Evolutionary conservation across 1,140 invertebrate species (phyloP).

Genomic region (Onthophagus taurus): DNA sequence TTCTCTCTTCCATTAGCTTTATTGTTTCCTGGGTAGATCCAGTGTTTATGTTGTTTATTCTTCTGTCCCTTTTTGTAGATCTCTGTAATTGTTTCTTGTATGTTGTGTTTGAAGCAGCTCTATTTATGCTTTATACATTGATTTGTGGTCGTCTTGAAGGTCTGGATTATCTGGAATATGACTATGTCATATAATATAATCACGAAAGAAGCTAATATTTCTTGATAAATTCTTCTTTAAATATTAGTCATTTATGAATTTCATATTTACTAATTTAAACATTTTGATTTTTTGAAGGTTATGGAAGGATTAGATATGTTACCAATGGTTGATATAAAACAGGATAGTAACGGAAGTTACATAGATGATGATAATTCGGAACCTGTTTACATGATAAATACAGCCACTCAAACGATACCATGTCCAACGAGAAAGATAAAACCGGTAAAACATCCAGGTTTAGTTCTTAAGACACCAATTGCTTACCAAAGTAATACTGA

Average conservation of each 20-base stretch:
- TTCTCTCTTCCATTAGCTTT: no score
- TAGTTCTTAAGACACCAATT: conserved; percentile 68
- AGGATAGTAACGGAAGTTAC: conserved; percentile 36
- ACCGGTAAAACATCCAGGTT: conserved; percentile 62
- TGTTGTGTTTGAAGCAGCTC: no score
- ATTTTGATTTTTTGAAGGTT: conserved; percentile 9
- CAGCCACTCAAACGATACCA: conserved; percentile 43
- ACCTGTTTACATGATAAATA: conserved; percentile 43
- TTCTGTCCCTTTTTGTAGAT: no score
- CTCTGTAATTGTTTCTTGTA: no score
- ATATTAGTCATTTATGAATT: conserved; percentile 1
- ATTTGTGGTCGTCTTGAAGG: no score
- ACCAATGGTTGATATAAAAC: conserved; percentile 33
- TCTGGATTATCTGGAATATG: no score
- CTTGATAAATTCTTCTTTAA: no score
- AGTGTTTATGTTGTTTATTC: no score
- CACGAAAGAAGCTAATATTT: no score
- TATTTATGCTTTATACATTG: no score
- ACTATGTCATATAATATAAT: no score
- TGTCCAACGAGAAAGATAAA: conserved; percentile 56
- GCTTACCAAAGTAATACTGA: conserved; percentile 71
- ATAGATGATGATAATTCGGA: conserved; percentile 32
- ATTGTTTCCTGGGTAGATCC: no score
- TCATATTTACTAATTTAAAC: neutral
- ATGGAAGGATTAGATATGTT: conserved; percentile 36